Base-by-base conservation (phyloP, 2,113 vertebrate species). In the Thinocorus orbignyianus region DNA sequence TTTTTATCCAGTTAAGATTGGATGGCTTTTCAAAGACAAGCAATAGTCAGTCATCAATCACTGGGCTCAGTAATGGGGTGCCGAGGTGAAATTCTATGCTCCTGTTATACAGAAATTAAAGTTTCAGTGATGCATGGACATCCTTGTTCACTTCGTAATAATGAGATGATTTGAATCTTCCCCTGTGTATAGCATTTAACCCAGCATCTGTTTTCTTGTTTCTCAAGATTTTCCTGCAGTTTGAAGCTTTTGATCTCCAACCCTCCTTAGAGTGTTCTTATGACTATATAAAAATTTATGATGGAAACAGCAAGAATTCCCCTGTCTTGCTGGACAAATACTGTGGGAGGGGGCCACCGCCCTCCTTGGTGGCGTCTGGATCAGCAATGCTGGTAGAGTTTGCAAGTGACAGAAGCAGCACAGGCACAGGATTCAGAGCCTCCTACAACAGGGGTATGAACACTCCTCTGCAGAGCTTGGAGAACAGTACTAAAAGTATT, bases 231-330 rank as follows among this genome's bases (percentile, higher is more conserved):
- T 96, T 96, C 54, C 76, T 98, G 83, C 96, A 95, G 71, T 98
- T 98, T 95, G 85, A 94, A 13, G 58, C 88, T 58, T 96, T 98
- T 81, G 93, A 97, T 92, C 90, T 98, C 25, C 97, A 97, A 14
- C 10, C 5, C 5, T 96, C 97, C 28, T 28, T 91, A 57, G 85
- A 60, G 42, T 98, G 97, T 89, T 80, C 94, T 46, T 94, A 96
- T 70, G 97, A 98, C 81, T 98, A 97, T 13, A 66, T 98, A 62
- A 95, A 95, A 84, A 87, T 98, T 79, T 98, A 96, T 86, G 94
- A 97, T 0, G 97, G 97, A 39, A 96, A 92, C 95, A 97, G 91
- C 81, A 96, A 94, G 88, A 95, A 84, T 62, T 96, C 95, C 20
- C 95, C 71, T 54, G 65, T 97, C 48, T 81, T 97, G 78, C 48